phyloP scores from a whole-genome alignment of 2,888 invertebrate genomes.

The Agrenia bidenticulata region DNA sequence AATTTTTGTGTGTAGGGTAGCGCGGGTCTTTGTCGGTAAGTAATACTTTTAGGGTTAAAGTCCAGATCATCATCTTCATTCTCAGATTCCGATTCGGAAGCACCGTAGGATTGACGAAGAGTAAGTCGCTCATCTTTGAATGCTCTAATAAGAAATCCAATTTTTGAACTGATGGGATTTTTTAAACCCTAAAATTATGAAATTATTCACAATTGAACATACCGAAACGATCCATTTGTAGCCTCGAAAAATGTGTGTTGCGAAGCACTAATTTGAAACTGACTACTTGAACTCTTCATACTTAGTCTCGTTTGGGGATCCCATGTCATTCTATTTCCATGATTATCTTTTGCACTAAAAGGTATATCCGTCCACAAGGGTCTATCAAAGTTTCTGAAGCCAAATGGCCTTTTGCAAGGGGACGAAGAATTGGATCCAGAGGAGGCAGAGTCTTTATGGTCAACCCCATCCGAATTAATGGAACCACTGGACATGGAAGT shows the following conservation, averaged over 20 bases:
- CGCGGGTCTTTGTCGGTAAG: conserved; percentile 31
- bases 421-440: conserved; percentile 25
- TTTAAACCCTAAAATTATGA: neutral
- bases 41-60: conserved; percentile 34
- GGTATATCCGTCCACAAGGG: conserved; percentile 51
- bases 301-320: conserved; percentile 42
- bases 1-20: conserved; percentile 40
- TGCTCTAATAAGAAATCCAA: conserved; percentile 24
- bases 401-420: conserved; percentile 45
- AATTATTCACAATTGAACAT: neutral
- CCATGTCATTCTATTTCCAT: conserved; percentile 46
- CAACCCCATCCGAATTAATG: conserved; percentile 25
- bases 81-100: conserved; percentile 58
- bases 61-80: conserved; percentile 58
- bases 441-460: conserved; percentile 32
- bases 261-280: conserved; percentile 49
- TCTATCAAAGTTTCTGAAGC: conserved; percentile 51
- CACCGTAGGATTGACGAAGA: conserved; percentile 55
- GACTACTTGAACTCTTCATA: conserved; percentile 42
- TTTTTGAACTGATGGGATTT: neutral
- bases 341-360: conserved; percentile 28
- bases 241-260: conserved; percentile 46
- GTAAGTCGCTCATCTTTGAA: conserved; percentile 45
- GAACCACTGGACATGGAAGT: conserved; percentile 32
- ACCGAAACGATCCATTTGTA: conserved; percentile 41